Percentiles rank a stretch among this genome's conserved stretches.
These are phyloP conservation scores for Lycorma delicatula DNA, from an alignment of 1,140 invertebrate genomes.

Conservation along the genomic window DNA sequence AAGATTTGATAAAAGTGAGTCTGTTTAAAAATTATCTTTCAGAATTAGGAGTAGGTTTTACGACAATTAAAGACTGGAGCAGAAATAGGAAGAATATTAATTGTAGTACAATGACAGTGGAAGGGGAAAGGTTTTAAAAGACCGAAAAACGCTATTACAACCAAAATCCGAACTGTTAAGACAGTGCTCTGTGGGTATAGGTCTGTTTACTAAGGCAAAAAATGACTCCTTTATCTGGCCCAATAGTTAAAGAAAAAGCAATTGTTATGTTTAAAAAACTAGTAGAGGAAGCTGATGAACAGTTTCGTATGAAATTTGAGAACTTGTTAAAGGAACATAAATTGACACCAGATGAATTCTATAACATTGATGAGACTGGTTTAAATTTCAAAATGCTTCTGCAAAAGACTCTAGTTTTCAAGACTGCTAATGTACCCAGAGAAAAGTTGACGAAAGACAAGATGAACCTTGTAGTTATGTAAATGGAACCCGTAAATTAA, in stretches of 20 bases:
- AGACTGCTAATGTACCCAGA: not conserved
- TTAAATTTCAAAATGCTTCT: not conserved
- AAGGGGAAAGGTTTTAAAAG: constrained; percentile 9
- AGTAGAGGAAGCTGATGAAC: not conserved
- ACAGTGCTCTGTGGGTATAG: constrained; percentile 1
- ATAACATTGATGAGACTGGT: constrained; percentile 1
- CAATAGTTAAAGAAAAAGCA: constrained; percentile 1
- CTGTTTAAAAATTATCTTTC: not conserved
- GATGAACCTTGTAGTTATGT: not conserved
- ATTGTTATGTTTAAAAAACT: not conserved
- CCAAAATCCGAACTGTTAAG: not conserved
- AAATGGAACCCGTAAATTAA: not conserved
- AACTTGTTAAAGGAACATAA: not conserved
- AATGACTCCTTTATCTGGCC: constrained; percentile 3
- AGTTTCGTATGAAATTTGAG: not conserved
- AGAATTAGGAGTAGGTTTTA: not conserved
- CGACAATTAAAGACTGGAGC: not conserved
- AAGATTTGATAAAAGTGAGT: not conserved
- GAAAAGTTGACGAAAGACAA: not conserved
- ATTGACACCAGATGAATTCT: too few species aligned
- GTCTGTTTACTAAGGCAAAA: not conserved
- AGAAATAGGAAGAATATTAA: not conserved
- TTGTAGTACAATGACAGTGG: constrained; percentile 5
- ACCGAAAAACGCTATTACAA: constrained; percentile 7
- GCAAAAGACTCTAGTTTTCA: too few species aligned